Percentiles rank a stretch among this genome's conserved stretches.
Conservation (phyloP, 2,113 vertebrate species). For the Xyrauchen texanus region DNA sequence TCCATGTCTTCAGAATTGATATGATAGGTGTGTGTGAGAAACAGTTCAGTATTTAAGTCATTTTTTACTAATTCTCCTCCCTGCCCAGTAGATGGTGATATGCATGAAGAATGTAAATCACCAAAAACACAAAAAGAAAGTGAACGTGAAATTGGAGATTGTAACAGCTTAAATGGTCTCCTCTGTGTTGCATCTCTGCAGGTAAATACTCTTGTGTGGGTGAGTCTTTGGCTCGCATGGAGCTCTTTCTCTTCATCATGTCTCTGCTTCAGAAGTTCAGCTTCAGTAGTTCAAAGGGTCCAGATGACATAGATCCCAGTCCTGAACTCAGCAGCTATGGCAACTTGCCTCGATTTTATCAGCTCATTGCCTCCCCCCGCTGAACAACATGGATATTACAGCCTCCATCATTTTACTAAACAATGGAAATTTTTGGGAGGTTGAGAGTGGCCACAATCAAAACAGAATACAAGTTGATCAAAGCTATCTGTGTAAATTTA, state of each 20-base stretch:
- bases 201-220: constrained; percentile 75
- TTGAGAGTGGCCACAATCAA: too few species aligned
- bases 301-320: constrained; percentile 61
- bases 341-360: constrained; percentile 64
- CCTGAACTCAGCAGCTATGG: constrained; percentile 69
- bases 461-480: too few species aligned
- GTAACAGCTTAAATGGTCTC: not conserved
- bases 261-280: constrained; percentile 72
- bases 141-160: too few species aligned
- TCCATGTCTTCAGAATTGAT: too few species aligned
- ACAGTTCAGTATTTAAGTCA: too few species aligned
- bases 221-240: constrained; percentile 75
- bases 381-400: constrained; percentile 40
- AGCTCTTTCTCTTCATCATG: constrained; percentile 76
- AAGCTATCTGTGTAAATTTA: too few species aligned
- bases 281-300: constrained; percentile 63
- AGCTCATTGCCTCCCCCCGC: constrained; percentile 67
- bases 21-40: too few species aligned
- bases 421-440: too few species aligned
- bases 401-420: not conserved
- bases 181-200: constrained; percentile 43
- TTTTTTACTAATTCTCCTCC: too few species aligned
- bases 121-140: too few species aligned
- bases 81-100: too few species aligned
- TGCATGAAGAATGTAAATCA: too few species aligned